Conservation (phyloP, 1,140 invertebrate genomes). For the Hylyphantes graminicola region DNA sequence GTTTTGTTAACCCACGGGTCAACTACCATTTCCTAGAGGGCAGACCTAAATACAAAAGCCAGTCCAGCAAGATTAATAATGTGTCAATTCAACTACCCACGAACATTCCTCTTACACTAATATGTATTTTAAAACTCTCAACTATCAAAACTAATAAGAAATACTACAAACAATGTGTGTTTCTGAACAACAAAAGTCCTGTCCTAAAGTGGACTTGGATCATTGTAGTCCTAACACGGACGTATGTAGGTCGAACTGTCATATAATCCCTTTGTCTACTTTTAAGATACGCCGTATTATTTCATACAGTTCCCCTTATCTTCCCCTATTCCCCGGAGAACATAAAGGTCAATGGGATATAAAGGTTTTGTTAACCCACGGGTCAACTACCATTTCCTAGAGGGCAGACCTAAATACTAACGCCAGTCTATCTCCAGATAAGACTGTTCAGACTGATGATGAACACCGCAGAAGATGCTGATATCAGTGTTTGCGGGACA, state of each 20-base stretch:
- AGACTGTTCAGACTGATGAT: conserved; percentile 22
- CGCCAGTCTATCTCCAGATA: conserved; percentile 42
- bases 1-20: conserved; percentile 56
- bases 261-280: neutral
- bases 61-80: too few relatives aligned
- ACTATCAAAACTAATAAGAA: too few relatives aligned
- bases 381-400: conserved; percentile 45
- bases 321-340: neutral
- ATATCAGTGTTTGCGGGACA: conserved; percentile 17
- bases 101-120: too few relatives aligned
- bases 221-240: too few relatives aligned
- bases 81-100: too few relatives aligned
- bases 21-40: conserved; percentile 33
- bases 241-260: neutral
- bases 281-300: neutral
- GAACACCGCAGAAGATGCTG: conserved; percentile 43
- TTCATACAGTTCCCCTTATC: neutral
- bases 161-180: too few relatives aligned
- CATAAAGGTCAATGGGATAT: conserved; percentile 45
- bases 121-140: too few relatives aligned
- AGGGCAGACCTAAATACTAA: conserved; percentile 32
- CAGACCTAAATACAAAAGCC: conserved; percentile 37
- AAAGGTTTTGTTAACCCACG: conserved; percentile 56
- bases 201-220: too few relatives aligned
- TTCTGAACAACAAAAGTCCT: too few relatives aligned